Evolutionary conservation across 1,140 invertebrate genomes (phyloP).

Genomic region (Lasioglossum baleicum): DNA sequence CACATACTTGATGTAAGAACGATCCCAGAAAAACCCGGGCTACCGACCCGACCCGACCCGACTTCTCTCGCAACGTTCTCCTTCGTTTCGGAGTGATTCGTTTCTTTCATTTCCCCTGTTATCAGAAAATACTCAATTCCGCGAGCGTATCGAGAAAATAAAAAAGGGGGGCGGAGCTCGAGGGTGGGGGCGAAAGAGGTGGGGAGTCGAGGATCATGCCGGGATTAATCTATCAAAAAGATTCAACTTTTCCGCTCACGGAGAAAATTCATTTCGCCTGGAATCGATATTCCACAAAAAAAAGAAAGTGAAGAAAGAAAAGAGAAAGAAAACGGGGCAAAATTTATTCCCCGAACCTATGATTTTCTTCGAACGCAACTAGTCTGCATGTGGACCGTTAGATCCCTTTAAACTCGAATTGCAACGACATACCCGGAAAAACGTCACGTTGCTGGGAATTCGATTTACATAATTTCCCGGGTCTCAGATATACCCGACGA

Average conservation of each 20-base stretch:
- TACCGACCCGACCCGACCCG: too few relatives aligned
- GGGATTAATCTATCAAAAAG: constrained; percentile 2
- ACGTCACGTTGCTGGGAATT: not conserved
- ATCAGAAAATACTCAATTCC: constrained; percentile 20
- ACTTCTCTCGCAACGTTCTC: not conserved
- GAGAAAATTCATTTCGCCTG: not conserved
- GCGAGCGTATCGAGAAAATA: not conserved
- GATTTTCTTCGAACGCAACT: not conserved
- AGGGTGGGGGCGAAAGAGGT: too few relatives aligned
- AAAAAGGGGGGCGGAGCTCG: not conserved
- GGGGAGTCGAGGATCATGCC: not conserved
- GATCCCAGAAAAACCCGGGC: not conserved
- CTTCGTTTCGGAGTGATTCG: constrained; percentile 15
- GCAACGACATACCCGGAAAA: not conserved
- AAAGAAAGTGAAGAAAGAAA: not conserved
- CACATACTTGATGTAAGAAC: not conserved
- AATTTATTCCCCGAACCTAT: not conserved
- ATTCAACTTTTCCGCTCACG: constrained; percentile 2
- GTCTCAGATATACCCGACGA: not conserved
- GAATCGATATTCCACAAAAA: not conserved
- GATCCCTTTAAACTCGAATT: not conserved
- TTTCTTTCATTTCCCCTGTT: constrained; percentile 13
- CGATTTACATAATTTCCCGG: constrained; percentile 2
- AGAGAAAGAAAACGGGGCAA: not conserved
- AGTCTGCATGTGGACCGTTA: not conserved